Evolutionary conservation across 2,797 vertebrate species (phyloP).

Genomic region (Trachops cirrhosus): DNA sequence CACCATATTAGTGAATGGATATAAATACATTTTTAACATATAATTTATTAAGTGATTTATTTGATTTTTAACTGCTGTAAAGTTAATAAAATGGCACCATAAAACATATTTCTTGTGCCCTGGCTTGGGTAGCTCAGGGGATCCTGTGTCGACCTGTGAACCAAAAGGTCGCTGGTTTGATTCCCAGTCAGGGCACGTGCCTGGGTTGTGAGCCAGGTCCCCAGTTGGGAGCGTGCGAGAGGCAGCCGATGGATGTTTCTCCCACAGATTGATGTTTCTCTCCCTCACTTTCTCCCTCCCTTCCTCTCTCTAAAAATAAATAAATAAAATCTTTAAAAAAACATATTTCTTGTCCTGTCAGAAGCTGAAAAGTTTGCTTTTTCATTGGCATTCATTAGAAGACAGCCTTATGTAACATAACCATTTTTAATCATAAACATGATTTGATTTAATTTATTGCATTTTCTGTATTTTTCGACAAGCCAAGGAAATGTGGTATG

Average conservation of each 20-base stretch:
- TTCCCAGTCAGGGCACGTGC: too few relatives aligned
- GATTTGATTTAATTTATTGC: constrained; percentile 61
- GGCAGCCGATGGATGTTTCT: too few relatives aligned
- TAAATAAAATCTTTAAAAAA: background rate
- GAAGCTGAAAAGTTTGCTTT: constrained; percentile 58
- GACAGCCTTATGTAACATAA: constrained; percentile 40
- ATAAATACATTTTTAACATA: constrained; percentile 23
- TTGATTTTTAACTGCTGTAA: background rate
- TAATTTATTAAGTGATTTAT: constrained; percentile 32
- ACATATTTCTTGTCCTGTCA: constrained; percentile 47
- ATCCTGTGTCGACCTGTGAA: too few relatives aligned
- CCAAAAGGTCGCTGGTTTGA: too few relatives aligned
- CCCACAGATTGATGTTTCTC: too few relatives aligned
- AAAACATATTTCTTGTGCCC: constrained; percentile 42
- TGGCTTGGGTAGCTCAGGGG: too few relatives aligned
- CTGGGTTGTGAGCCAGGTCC: too few relatives aligned
- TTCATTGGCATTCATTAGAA: constrained; percentile 48
- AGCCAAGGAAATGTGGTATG: constrained; percentile 38
- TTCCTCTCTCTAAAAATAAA: too few relatives aligned
- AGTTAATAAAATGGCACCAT: constrained; percentile 11
- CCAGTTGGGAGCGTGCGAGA: too few relatives aligned
- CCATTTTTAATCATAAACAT: constrained; percentile 63
- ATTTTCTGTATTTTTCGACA: constrained; percentile 61
- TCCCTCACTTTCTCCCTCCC: too few relatives aligned
- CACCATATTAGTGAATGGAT: background rate